phyloP scores from a whole-genome alignment of 2,888 invertebrate species.

The Orchesella flavescens region DNA sequence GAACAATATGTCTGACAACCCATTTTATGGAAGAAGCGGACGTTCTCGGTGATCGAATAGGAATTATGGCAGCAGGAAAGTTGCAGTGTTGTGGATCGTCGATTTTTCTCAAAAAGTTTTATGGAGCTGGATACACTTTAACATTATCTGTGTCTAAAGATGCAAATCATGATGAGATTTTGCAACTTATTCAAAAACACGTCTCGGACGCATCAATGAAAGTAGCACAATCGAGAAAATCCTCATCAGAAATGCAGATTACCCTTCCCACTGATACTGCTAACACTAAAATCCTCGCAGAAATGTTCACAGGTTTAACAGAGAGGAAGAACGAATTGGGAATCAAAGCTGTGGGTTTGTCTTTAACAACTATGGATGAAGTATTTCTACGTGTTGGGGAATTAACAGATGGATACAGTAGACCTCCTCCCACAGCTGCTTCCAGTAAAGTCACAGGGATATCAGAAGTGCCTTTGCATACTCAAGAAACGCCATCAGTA shows the following conservation, averaged over 20 bases:
- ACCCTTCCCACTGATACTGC: background rate
- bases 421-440: no score
- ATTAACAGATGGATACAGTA: slow-evolving; percentile 77
- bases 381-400: slow-evolving; percentile 78
- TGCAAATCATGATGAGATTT: background rate
- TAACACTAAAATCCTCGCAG: slow-evolving; percentile 1
- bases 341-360: slow-evolving; percentile 79
- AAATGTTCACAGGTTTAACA: slow-evolving; percentile 11
- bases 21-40: slow-evolving; percentile 89
- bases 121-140: slow-evolving; percentile 72
- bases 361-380: slow-evolving; percentile 90
- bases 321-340: background rate
- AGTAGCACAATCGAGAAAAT: slow-evolving; percentile 81
- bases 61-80: slow-evolving; percentile 85
- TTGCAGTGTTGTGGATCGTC: slow-evolving; percentile 87
- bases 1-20: slow-evolving; percentile 90
- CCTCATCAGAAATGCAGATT: background rate
- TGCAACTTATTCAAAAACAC: background rate
- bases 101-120: slow-evolving; percentile 83
- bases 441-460: no score
- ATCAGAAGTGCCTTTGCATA: no score
- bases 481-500: no score
- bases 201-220: slow-evolving; percentile 73
- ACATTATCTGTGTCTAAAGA: slow-evolving; percentile 73
- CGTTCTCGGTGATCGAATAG: slow-evolving; percentile 90